Percentiles rank a stretch among this genome's conserved stretches.
phyloP scores from a whole-genome alignment of 2,113 vertebrate species.

The Tursiops truncatus region DNA sequence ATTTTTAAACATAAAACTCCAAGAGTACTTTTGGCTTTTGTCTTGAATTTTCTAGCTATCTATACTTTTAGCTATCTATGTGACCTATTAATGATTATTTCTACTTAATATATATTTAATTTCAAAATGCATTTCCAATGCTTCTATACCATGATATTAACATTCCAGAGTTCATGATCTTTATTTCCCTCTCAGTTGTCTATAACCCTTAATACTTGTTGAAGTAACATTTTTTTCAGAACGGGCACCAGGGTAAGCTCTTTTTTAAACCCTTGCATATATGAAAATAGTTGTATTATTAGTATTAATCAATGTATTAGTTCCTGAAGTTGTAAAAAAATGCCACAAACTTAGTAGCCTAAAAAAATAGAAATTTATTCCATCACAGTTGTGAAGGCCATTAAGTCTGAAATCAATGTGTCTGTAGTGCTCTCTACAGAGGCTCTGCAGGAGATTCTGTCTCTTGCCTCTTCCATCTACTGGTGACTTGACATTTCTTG shows the following conservation, averaged over 20 bases:
- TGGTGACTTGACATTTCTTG: neutral
- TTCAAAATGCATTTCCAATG: neutral
- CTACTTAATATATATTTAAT: neutral
- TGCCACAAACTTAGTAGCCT: neutral
- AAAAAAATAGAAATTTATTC: neutral
- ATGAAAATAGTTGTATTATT: neutral
- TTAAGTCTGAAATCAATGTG: neutral
- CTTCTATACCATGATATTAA: neutral
- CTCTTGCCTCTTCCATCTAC: neutral
- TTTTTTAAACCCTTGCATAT: neutral
- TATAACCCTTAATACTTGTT: neutral
- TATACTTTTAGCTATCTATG: neutral
- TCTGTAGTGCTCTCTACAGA: neutral
- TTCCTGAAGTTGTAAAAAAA: neutral
- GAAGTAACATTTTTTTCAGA: neutral
- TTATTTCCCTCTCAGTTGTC: neutral
- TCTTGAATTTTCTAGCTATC: neutral
- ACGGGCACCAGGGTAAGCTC: neutral
- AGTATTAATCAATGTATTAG: neutral
- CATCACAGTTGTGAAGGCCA: neutral
- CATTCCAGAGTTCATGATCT: neutral
- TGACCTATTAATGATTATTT: neutral
- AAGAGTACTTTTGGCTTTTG: neutral
- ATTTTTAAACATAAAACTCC: conserved; percentile 5
- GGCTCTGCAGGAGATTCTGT: neutral